Evolutionary conservation across 2,797 vertebrate species (phyloP).

Genomic region (Botia kubotai): DNA sequence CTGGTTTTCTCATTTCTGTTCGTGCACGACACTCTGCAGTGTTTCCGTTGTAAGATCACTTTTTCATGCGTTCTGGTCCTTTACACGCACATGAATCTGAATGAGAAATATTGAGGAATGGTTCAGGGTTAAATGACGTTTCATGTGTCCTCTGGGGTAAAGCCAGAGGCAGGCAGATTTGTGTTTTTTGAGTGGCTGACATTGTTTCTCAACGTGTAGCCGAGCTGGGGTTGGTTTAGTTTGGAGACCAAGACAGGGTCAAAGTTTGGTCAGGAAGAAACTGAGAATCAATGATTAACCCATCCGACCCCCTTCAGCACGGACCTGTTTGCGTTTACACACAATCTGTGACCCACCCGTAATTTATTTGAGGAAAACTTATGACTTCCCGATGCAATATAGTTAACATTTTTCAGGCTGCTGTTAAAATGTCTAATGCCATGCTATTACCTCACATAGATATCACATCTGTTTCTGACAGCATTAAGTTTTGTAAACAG

Average conservation of each 20-base stretch:
- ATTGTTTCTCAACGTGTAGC: not conserved
- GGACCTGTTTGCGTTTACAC: not conserved
- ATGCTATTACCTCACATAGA: no score
- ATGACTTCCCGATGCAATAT: conserved; percentile 60
- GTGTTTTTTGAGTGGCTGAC: conserved; percentile 26
- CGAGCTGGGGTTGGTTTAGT: not conserved
- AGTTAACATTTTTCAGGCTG: not conserved
- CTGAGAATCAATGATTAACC: conserved; percentile 61
- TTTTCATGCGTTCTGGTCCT: not conserved
- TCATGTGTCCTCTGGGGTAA: conserved; percentile 21
- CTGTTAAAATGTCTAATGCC: not conserved
- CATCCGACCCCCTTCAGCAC: conserved; percentile 31
- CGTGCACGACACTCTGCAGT: not conserved
- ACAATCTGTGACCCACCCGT: not conserved
- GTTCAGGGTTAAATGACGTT: not conserved
- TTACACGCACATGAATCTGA: not conserved
- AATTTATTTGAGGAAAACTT: conserved; percentile 32
- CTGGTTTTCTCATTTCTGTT: not conserved
- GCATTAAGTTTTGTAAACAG: not conserved
- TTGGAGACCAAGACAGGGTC: conserved; percentile 51
- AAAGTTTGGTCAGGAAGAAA: conserved; percentile 60
- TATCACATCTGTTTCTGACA: not conserved
- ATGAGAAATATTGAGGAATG: not conserved
- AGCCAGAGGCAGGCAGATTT: conserved; percentile 21
- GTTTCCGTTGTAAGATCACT: no score